Base-by-base conservation (phyloP, 1,140 invertebrate genomes). In the Geopemphigus sp. region DNA sequence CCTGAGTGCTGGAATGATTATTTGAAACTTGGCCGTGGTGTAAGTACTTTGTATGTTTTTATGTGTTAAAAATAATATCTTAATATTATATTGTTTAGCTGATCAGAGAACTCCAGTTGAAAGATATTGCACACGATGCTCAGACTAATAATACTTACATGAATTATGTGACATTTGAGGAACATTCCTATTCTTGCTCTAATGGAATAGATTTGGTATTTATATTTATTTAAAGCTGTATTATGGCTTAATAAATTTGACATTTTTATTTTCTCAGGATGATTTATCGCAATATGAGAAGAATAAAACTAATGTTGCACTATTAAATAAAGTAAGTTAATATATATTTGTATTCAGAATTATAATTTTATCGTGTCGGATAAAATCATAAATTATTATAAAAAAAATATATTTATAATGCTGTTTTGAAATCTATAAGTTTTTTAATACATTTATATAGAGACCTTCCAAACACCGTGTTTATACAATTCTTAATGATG, bases 401-500 rank as follows among this genome's bases (percentile, higher is more conserved):
- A 2, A 54, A 19, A 54, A 54, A 54, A 54, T 57, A 39, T 39
- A 39, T 39, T 39, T 39, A 39, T 61, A 15, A 64, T 64, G 12
- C 39, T 39, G 39, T 45, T 64, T 26, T 64, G 10, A n/a, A 39
- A 26, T 39, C 11, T n/a, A 39, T 19, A 26, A 17, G 14, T 26
- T 15, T 10, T 22, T 1, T 14, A 24, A 4, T 4, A 39, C 32
- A 39, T 39, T 39, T 39, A 39, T 50, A 14, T 5, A 70, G 66
- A 72, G 24, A n/a, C 54, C 68, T 19, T 72, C 68, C 11, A 84
- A 84, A 12, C 85, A 85, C 81, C 85, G 86, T 1, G 83, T 88
- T 59, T 86, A 84, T 66, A 85, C 83, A 26, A 84, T 88, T 19
- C 73, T 82, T 8, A 85, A 85, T 56, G 89, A 90, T 86, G 89